Evolutionary conservation across 2,797 vertebrate species (phyloP).

Genomic region (Enteromius thamalakanensis): DNA sequence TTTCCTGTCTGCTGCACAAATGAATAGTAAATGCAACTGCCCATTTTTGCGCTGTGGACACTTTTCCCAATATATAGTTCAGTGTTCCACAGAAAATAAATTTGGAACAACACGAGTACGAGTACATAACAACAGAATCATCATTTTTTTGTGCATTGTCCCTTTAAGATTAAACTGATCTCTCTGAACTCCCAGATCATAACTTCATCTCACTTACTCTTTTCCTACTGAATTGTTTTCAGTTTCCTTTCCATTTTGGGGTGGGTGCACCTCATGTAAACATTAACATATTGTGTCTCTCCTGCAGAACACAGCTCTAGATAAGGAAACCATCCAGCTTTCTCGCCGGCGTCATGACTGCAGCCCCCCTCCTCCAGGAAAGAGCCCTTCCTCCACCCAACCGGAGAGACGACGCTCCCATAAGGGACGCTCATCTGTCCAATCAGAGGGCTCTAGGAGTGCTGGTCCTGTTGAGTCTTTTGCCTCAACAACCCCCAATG

Average conservation of each 20-base stretch:
- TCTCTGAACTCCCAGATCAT: conserved; percentile 5
- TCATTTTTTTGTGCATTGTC: not conserved
- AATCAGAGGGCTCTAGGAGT: conserved; percentile 59
- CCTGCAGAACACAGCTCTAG: conserved; percentile 95
- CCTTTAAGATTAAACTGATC: conserved; percentile 5
- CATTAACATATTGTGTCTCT: conserved; percentile 37
- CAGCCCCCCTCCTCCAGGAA: conserved; percentile 52
- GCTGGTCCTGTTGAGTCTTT: conserved; percentile 45
- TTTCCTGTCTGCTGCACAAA: not conserved
- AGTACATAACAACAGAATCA: not conserved
- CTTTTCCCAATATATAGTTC: not conserved
- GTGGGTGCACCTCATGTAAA: conserved; percentile 19
- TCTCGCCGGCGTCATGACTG: conserved; percentile 67
- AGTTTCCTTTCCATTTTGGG: conserved; percentile 6
- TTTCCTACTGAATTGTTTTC: conserved; percentile 9
- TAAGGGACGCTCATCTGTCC: conserved; percentile 46
- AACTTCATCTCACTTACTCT: conserved; percentile 35
- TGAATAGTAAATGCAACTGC: not conserved
- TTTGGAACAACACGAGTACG: not conserved
- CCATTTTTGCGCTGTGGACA: not conserved
- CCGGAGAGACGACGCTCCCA: conserved; percentile 41
- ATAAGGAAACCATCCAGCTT: conserved; percentile 90
- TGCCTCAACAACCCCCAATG: conserved; percentile 6
- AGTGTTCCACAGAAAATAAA: not conserved
- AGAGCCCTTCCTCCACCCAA: conserved; percentile 48